Evolutionary conservation across 2,888 invertebrate genomes (phyloP).

Genomic region (Acleris sparsana): DNA sequence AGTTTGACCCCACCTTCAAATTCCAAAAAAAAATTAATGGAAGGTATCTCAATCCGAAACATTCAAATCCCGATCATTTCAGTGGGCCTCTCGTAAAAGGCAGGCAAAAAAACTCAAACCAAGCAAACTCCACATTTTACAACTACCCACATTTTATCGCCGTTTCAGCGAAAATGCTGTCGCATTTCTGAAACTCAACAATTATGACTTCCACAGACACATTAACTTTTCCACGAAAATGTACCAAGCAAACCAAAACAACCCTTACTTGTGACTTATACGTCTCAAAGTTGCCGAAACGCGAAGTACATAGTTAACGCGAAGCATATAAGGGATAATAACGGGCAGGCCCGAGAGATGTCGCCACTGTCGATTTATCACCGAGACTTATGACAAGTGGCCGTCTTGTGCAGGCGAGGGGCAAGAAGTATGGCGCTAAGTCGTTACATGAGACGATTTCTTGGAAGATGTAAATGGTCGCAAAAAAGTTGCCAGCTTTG

Average conservation of each 20-base stretch:
- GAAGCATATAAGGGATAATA: constrained; percentile 74
- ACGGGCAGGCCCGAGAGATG: constrained; percentile 74
- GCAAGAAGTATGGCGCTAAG: constrained; percentile 25
- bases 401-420: constrained; percentile 66
- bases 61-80: too few relatives aligned
- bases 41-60: too few relatives aligned
- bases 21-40: too few relatives aligned
- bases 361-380: constrained; percentile 76
- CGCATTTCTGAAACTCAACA: constrained; percentile 3
- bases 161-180: neutral
- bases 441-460: constrained; percentile 21
- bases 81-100: too few relatives aligned
- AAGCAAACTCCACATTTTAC: neutral
- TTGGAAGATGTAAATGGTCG: constrained; percentile 11
- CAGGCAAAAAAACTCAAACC: neutral
- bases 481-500: too few relatives aligned
- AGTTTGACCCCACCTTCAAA: too few relatives aligned
- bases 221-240: constrained; percentile 6
- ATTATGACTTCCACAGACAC: constrained; percentile 27
- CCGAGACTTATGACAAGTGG: constrained; percentile 79
- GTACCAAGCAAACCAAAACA: neutral
- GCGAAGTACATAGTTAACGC: constrained; percentile 16
- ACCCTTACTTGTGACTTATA: neutral
- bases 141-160: neutral
- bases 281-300: neutral